Evolutionary conservation across 1,140 invertebrate species (phyloP), one percentile per base, ranked within the genome.

Genomic region (Lutraria rhynchaena): DNA sequence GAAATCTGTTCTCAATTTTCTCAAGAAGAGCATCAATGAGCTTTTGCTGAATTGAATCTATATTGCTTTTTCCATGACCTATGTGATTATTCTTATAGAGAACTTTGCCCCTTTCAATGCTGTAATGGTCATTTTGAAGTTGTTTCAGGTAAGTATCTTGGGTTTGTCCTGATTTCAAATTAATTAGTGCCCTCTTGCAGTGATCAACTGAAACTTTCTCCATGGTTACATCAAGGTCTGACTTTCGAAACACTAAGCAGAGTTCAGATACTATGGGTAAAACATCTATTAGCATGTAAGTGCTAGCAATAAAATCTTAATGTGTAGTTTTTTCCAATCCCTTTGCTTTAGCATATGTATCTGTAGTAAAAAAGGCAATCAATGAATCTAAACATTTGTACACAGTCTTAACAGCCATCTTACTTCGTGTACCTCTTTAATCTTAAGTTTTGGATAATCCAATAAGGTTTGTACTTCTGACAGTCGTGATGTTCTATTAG

Each of bases 331-430:
- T 17, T 73, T 81, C 17, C 0, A 73, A 73, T 0, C 78, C 78
- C 61, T 81, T 81, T 17, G 78, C 46, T 63, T 81, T 81, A 13
- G 78, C 61, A 58, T 80, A 61, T 41, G n/a, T 44, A 33, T 70
- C n/a, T 19, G 44, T 19, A 17, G 33, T 41, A 35, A 80, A 80
- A 46, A 67, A 77, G 0, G 75, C 69, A 17, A 78, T 35, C 13
- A 78, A 63, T 2, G 61, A 80, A n/a, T 80, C 61, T 15, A 80
- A 37, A 15, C 17, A 7, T 33, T 33, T 55, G 35, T 78, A 80
- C 4, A 80, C 76, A 37, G 63, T 80, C 27, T 76, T 13, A 33
- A 80, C 76, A 37, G 65, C 63, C 76, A 70, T 57, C 63, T 57
- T 17, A 80, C 76, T 58, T 80, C 61, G 70, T 69, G 51, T 13